These are phyloP conservation scores for Pediacus dermestoides DNA, from an alignment of 2,888 invertebrate genomes.

Conservation along the genomic window DNA sequence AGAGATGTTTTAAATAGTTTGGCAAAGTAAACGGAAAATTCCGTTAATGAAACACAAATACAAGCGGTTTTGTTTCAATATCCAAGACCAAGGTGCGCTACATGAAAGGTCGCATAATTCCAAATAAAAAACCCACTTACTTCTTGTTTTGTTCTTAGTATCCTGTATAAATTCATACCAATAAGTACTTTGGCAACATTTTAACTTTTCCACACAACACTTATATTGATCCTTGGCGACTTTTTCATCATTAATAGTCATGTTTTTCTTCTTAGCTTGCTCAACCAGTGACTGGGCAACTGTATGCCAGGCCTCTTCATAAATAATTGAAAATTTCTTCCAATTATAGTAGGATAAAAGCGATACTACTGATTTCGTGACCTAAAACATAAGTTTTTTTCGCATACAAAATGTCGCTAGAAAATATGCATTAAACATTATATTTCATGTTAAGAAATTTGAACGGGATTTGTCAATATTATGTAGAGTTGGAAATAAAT, in stretches of 20 bases:
- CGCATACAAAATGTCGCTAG: neutral
- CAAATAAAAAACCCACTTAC: too few relatives aligned
- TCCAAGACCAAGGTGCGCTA: too few relatives aligned
- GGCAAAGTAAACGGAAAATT: too few relatives aligned
- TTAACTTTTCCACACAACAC: conserved; percentile 72
- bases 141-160: conserved; percentile 81
- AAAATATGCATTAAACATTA: too few relatives aligned
- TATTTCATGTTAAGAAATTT: too few relatives aligned
- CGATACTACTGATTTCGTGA: conserved; percentile 91
- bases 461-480: too few relatives aligned
- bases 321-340: conserved; percentile 88
- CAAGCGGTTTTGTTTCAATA: too few relatives aligned
- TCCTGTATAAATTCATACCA: conserved; percentile 83
- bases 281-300: conserved; percentile 78
- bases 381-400: conserved; percentile 54
- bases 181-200: conserved; percentile 74
- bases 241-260: conserved; percentile 78
- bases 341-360: conserved; percentile 88
- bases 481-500: too few relatives aligned
- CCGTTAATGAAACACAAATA: too few relatives aligned
- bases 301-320: conserved; percentile 75
- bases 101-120: too few relatives aligned
- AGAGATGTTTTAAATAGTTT: too few relatives aligned
- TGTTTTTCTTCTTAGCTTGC: conserved; percentile 71
- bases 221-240: conserved; percentile 68